A percentile compares a stretch with the other conserved stretches of the same genome.
These are phyloP conservation scores for Sarcophilus harrisii DNA, from an alignment of 2,797 vertebrate species.

Conservation along the genomic window DNA sequence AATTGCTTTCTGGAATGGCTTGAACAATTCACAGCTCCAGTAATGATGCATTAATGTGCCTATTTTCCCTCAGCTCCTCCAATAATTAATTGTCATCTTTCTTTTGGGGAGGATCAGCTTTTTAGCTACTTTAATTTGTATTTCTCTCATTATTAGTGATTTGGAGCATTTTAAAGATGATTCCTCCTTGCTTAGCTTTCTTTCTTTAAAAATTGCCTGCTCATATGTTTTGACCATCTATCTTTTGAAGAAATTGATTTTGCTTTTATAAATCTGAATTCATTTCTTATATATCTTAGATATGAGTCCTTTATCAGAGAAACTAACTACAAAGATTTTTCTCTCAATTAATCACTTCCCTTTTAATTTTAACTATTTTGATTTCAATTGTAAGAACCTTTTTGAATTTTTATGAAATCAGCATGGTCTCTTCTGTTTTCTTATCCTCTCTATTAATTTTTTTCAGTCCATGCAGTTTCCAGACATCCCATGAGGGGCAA, in stretches of 20 bases:
- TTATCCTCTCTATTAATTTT: neutral
- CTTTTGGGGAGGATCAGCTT: neutral
- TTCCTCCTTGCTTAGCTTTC: neutral
- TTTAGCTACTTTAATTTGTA: neutral
- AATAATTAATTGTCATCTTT: neutral
- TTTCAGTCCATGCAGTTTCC: neutral
- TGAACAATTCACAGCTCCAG: neutral
- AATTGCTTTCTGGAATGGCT: neutral
- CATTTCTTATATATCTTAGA: neutral
- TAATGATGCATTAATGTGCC: neutral
- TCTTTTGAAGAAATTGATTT: neutral
- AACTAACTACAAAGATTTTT: neutral
- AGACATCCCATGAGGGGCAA: neutral
- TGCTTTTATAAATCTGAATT: neutral
- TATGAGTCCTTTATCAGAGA: neutral
- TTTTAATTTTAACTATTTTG: neutral
- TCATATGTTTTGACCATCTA: neutral
- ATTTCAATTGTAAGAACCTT: neutral
- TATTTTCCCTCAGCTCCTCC: neutral
- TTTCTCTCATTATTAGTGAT: neutral
- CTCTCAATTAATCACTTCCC: neutral
- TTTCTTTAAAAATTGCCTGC: neutral
- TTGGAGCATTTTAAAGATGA: neutral
- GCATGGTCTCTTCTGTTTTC: neutral
- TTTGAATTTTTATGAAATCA: neutral